Evolutionary conservation across 2,797 vertebrate species (phyloP), one percentile per base, ranked within the genome.

Genomic region (Enteromius paludinosus): DNA sequence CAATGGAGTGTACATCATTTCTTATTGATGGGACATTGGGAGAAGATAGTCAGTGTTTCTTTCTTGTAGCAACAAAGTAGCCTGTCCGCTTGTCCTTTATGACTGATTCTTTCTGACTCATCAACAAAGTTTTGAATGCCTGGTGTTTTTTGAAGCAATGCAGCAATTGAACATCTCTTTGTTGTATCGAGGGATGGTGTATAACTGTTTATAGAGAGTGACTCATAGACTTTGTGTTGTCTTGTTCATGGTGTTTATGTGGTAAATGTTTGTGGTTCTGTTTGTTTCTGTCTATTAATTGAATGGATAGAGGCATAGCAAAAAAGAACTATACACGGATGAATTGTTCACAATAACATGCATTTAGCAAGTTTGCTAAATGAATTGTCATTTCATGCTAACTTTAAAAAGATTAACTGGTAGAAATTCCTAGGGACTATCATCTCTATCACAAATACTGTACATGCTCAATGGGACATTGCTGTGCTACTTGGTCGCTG

Each of bases 1-100:
- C 41, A 78, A 70, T 72, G 64, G 76, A 59, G 71, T 54, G 80
- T 52, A 77, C 62, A 87, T 85, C 43, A 81, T 64, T 76, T 74
- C 77, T 78, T 71, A 82, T 85, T 38, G 81, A 73, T 79, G 78
- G 52, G 70, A 77, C 38, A 75, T 30, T 43, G 54, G 25, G 28
- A 77, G 56, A 82, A 56, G 65, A 75, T 83, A 72, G 69, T 79
- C 65, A 78, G 49, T 30, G 38, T 56, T 82, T 81, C 47, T 45
- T 52, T 74, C 49, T 23, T 28, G 38, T 56, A 69, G 59, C 43
- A 65, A 54, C 30, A 43, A 23, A 49, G 47, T 73, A 35, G 43
- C 30, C 54, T 41, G 33, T 79, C 75, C 59, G 18, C 64, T 78
- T 77, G 49, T 52, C 59, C 45, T 62, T 54, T n/a, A 82, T 45